phyloP scores from a whole-genome alignment of 2,888 invertebrate species.

The Aricia artaxerxes region DNA sequence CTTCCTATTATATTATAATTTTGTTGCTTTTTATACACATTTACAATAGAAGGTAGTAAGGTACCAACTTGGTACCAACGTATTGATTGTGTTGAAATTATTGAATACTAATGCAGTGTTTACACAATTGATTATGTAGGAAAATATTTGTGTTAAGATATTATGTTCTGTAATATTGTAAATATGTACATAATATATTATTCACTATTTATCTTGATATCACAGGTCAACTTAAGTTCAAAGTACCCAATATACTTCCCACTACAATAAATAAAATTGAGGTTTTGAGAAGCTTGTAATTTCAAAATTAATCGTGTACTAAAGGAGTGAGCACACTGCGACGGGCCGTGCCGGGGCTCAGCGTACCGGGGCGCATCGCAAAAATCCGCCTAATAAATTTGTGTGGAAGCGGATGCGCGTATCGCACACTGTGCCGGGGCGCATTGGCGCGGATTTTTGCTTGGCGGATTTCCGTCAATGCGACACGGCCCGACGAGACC shows the following conservation, averaged over 20 bases:
- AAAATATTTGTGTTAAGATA: background rate
- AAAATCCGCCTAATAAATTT: too few species aligned
- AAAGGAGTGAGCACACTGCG: too few species aligned
- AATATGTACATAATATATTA: background rate
- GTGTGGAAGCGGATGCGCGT: too few species aligned
- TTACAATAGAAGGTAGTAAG: background rate
- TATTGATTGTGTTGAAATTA: constrained; percentile 1
- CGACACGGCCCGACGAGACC: too few species aligned
- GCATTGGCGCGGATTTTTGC: too few species aligned
- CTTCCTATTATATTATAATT: background rate
- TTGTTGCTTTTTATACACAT: background rate
- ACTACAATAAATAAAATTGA: too few species aligned
- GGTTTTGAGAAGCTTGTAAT: too few species aligned
- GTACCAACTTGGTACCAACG: background rate
- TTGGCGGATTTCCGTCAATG: too few species aligned
- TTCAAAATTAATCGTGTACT: too few species aligned
- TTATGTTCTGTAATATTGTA: constrained; percentile 4
- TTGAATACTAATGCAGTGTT: background rate
- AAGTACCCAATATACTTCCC: background rate
- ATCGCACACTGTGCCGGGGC: too few species aligned
- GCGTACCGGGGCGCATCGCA: too few species aligned
- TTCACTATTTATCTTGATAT: background rate
- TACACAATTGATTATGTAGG: constrained; percentile 7
- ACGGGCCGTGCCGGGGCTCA: too few species aligned
- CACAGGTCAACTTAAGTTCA: background rate